Conservation (phyloP, 1,140 invertebrate species). For the Camponotus vicinus region DNA sequence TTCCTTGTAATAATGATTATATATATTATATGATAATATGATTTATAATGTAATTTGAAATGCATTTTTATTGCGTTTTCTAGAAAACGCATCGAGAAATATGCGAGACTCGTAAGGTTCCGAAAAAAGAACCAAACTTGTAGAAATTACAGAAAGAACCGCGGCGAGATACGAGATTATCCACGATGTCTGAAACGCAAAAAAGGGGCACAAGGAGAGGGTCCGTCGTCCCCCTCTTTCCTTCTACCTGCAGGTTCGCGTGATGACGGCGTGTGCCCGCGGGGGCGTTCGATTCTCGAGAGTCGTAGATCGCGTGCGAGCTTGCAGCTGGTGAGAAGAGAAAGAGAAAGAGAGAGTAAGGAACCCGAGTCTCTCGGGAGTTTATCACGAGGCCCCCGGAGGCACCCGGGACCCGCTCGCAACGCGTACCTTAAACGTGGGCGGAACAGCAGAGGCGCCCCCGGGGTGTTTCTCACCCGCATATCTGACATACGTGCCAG, state of each 20-base stretch:
- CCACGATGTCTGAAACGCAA: constrained; percentile 38
- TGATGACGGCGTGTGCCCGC: constrained; percentile 84
- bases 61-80: background rate
- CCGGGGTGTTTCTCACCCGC: constrained; percentile 84
- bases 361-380: constrained; percentile 50
- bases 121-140: background rate
- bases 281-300: constrained; percentile 78
- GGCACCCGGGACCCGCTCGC: constrained; percentile 65
- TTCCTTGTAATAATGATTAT: background rate
- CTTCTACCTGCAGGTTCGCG: constrained; percentile 75
- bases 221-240: constrained; percentile 28
- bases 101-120: background rate
- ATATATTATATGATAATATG: background rate
- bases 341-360: constrained; percentile 29
- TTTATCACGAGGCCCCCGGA: constrained; percentile 47
- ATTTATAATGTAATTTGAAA: background rate
- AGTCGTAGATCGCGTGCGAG: constrained; percentile 77
- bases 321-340: constrained; percentile 33
- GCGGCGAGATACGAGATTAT: constrained; percentile 43
- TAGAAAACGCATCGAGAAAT: background rate
- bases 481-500: constrained; percentile 79
- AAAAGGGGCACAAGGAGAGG: constrained; percentile 24
- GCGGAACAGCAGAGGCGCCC: constrained; percentile 76
- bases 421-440: constrained; percentile 81
- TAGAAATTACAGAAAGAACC: constrained; percentile 47